Base-by-base conservation (phyloP, 2,113 vertebrate species). In the Syngnathoides biaculeatus region DNA sequence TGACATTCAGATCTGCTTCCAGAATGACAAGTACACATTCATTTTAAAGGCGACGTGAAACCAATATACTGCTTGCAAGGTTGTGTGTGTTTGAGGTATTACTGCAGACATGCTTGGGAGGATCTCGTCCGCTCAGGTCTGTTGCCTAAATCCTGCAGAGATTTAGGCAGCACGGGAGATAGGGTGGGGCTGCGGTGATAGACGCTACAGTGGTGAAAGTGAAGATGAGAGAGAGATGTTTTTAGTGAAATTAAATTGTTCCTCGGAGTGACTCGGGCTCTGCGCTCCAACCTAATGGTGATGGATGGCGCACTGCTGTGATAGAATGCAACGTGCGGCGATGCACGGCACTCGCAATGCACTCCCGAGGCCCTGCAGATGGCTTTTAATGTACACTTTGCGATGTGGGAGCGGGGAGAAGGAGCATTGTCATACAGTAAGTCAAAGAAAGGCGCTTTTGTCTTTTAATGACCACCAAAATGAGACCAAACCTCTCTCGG, bases 201-300 rank as follows among this genome's bases (percentile, higher is more conserved):
- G 53, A 56, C 14, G 53, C 5, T 19, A 39, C 57, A n/a, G n/a
- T n/a, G 35, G 17, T n/a, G 17, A 39, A 59, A 59, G 80, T 63
- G 73, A 83, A 79, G 80, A 83, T 64, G 75, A 86, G 73, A 64
- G 79, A 81, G 77, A 71, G 82, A 75, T 81, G 81, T 85, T 88
- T 87, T 85, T 83, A 81, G 79, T 17, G 10, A 79, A 86, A 90
- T 90, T 83, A 87, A 81, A 90, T 86, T 85, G 85, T 90, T 88
- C 87, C 87, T 90, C 75, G 84, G 78, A 78, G 73, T 85, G 81
- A 87, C 78, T 86, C 72, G 61, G 81, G 62, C 79, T 78, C 78
- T 67, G 20, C 66, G 79, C 72, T 84, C 77, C 81, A 76, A 65
- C 64, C 65, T 90, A 87, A 90, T 88, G 74, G 81, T 88, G 88